Base-by-base conservation (phyloP, 2,888 invertebrate species). In the Esperia sulphurella region DNA sequence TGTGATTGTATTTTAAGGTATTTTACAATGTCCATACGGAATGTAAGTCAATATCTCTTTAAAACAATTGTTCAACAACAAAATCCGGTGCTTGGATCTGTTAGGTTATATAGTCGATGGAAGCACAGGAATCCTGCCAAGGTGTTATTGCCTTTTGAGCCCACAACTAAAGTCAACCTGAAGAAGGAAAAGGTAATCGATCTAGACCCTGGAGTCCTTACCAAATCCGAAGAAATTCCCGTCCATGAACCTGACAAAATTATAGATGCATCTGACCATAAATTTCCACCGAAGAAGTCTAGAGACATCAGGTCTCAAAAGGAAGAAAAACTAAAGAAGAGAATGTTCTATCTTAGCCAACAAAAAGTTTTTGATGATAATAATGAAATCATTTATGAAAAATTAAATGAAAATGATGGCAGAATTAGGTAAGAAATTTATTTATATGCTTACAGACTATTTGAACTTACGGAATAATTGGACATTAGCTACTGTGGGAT, bases 381-480 rank as follows among this genome's bases (percentile, higher is more conserved):
- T 49, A 90, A 91, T 48, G 89, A 91, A 59, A 76, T 92, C 47
- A 81, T 92, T 49, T 93, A 91, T 69, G 91, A 91, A 43, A 94
- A 93, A 69, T 79, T 94, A 48, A 86, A 90, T 42, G 85, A 92
- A 44, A 91, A 92, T 68, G 94, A 94, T 82, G 79, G 90, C 0
- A 68, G 89, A 55, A 71, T 94, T 43, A 90, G 90, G 90, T 92
- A 65, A 54, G 51, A 9, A 37, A 29, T 37, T 13, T 37, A 3
- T 21, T 21, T 3, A 21, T 21, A 21, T 21, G 2, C 21, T 21
- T 21, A 21, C 21, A 21, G 21, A 21, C 21, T 21, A 21, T 5
- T 5, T 21, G n/a, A n/a, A n/a, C n/a, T n/a, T n/a, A n/a, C n/a
- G n/a, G n/a, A n/a, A n/a, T n/a, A n/a, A n/a, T n/a, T n/a, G n/a